Base-by-base conservation (phyloP, 92 coral and sea anemone genomes). In the Metridium senile region DNA sequence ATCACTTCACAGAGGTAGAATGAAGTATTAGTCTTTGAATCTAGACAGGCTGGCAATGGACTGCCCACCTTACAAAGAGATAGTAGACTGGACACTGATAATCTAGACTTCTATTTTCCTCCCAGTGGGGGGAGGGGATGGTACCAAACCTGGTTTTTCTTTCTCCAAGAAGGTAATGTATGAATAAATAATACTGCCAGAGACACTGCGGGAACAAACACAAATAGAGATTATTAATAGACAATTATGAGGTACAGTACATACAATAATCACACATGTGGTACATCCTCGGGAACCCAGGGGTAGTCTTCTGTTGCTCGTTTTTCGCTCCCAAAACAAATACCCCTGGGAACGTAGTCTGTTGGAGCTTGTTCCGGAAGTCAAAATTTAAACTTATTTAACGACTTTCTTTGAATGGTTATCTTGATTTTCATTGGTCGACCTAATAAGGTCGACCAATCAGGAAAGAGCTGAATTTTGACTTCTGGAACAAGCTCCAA, bases 81-180 rank as follows among this genome's bases (percentile, higher is more conserved):
- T 25, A 72, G 64, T 28, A 30, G 76, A 53, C 76, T n/a, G 28
- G 33, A 59, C 33, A 26, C 47, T 49, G 76, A 34, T 72, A 7
- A 63, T 52, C 53, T 54, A 72, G 43, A 72, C 76, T 26, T 72
- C 76, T 49, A 72, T 17, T 52, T 72, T 72, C 25, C 66, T 72
- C 66, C 76, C 76, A 33, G 45, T 26, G 26, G 30, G 76, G 76
- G 66, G 76, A 72, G 76, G 76, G 34, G 76, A 39, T 72, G 66
- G 17, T 53, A 25, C 45, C 66, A 23, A 72, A 72, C 76, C 76
- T 72, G 65, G 47, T 74, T 34, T 39, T 19, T 85, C 84, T 75
- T 88, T 93, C 75, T 85, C 79, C 65, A 89, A 59, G 74, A 93
- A 93, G n/a, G 98, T 91, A 78, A 93, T 86, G 74, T 88, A 93